A percentile compares a stretch with the other conserved stretches of the same genome.
Evolutionary conservation across 1,140 invertebrate genomes (phyloP).

Genomic region (Chrysopa pallens): DNA sequence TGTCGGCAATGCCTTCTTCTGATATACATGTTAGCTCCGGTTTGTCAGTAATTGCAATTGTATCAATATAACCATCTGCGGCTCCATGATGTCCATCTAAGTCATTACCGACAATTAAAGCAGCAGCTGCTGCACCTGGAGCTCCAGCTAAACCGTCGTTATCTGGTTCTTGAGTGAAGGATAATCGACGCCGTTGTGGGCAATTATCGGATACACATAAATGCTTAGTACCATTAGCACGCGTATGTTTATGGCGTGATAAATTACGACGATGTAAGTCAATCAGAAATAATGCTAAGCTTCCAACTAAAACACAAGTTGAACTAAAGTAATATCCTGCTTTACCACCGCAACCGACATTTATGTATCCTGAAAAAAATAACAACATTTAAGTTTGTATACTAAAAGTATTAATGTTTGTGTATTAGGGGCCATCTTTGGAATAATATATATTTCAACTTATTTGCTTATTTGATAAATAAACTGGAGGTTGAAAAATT

Average conservation of each 20-base stretch:
- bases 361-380: slow-evolving; percentile 49
- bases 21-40: slow-evolving; percentile 73
- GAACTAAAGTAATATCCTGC: slow-evolving; percentile 70
- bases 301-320: slow-evolving; percentile 53
- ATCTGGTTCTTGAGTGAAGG: slow-evolving; percentile 38
- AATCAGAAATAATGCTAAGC: slow-evolving; percentile 58
- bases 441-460: too few species aligned
- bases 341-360: slow-evolving; percentile 50
- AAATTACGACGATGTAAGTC: slow-evolving; percentile 55
- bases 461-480: too few species aligned
- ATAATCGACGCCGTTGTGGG: slow-evolving; percentile 32
- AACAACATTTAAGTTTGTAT: too few species aligned
- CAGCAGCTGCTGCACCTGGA: slow-evolving; percentile 25
- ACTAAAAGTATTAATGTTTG: too few species aligned
- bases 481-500: too few species aligned
- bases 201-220: slow-evolving; percentile 35
- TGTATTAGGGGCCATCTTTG: too few species aligned
- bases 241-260: slow-evolving; percentile 43
- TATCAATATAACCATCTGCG: slow-evolving; percentile 16
- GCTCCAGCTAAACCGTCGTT: slow-evolving; percentile 27
- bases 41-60: slow-evolving; percentile 25
- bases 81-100: slow-evolving; percentile 21
- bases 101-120: slow-evolving; percentile 32
- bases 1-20: slow-evolving; percentile 68
- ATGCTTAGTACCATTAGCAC: slow-evolving; percentile 33